Evolutionary conservation across 2,797 vertebrate species (phyloP).

Genomic region (Phoeniculus purpureus): DNA sequence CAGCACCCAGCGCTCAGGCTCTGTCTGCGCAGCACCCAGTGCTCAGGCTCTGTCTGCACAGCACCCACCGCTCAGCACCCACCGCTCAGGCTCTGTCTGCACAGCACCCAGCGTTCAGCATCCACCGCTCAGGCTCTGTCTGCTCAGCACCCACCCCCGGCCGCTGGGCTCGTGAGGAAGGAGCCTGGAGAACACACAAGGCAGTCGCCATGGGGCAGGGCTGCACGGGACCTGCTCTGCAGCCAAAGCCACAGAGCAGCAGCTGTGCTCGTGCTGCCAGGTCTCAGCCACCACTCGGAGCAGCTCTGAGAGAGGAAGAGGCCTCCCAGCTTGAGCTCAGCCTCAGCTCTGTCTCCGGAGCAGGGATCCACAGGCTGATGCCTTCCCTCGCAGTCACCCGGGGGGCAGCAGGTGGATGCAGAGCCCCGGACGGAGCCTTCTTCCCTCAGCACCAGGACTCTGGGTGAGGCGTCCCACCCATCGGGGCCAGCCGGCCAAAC

Average conservation of each 20-base stretch:
- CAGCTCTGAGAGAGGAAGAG: background rate
- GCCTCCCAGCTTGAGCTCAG: background rate
- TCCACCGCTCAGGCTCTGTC: accelerated
- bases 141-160: background rate
- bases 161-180: accelerated
- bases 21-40: background rate
- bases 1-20: too few relatives aligned
- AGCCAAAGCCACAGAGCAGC: accelerated
- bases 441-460: background rate
- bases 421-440: background rate
- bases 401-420: background rate
- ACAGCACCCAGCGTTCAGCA: too few relatives aligned
- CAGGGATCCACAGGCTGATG: accelerated
- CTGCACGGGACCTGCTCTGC: background rate
- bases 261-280: background rate
- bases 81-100: background rate
- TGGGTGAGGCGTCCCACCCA: background rate
- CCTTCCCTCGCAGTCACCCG: background rate
- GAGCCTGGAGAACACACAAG: accelerated
- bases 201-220: too few relatives aligned
- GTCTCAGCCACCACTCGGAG: background rate
- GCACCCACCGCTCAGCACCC: too few relatives aligned
- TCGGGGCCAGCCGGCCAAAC: background rate
- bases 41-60: background rate
- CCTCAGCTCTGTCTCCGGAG: background rate